phyloP scores from a whole-genome alignment of 1,140 invertebrate species.

The Macrobrachium rosenbergii region DNA sequence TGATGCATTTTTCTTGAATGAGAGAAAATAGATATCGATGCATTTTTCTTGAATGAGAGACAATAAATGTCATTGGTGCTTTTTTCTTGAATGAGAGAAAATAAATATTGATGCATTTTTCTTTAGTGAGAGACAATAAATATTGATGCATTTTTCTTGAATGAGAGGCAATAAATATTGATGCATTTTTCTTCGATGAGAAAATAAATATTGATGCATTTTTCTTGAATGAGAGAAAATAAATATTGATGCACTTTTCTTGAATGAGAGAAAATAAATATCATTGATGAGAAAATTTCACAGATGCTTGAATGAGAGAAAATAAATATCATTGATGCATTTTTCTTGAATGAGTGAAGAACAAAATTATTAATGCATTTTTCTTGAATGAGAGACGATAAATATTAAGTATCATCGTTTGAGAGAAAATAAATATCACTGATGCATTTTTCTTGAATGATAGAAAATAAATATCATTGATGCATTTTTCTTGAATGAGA shows the following conservation, averaged over 20 bases:
- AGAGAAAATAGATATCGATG: too few species aligned
- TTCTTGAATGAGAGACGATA: too few species aligned
- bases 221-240: background rate
- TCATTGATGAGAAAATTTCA: too few species aligned
- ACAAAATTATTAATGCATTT: too few species aligned
- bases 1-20: background rate
- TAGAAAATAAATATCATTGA: too few species aligned
- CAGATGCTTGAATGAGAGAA: conserved; percentile 39
- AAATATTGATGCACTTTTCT: background rate
- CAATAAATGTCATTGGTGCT: too few species aligned
- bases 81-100: background rate
- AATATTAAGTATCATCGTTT: too few species aligned
- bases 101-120: background rate
- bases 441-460: conserved; percentile 54
- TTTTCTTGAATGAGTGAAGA: too few species aligned
- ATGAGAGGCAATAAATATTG: background rate
- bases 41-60: background rate
- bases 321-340: too few species aligned
- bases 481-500: too few species aligned
- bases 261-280: background rate
- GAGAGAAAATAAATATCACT: too few species aligned
- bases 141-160: background rate
- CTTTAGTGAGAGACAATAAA: background rate
- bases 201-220: too few species aligned
- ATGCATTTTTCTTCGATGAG: background rate